Conservation (phyloP, 1,140 invertebrate species). For the Colletes latitarsis region DNA sequence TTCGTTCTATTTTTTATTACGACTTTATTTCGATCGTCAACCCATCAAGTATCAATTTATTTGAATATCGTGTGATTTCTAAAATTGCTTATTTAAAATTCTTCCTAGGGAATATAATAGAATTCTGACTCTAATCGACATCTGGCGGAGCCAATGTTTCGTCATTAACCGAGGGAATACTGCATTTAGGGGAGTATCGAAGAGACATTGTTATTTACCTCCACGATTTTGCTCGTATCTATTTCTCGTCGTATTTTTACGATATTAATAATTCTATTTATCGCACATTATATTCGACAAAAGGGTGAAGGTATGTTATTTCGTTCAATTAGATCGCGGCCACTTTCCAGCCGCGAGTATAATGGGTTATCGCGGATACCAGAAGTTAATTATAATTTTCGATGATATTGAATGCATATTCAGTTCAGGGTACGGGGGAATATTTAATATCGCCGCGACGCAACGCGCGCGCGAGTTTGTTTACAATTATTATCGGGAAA, state of each 20-base stretch:
- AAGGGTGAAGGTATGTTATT: not conserved
- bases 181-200: too few relatives aligned
- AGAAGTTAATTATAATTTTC: conserved; percentile 43
- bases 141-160: too few relatives aligned
- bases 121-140: too few relatives aligned
- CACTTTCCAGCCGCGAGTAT: conserved; percentile 4
- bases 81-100: too few relatives aligned
- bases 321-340: not conserved
- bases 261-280: not conserved
- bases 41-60: too few relatives aligned
- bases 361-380: conserved; percentile 23
- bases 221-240: too few relatives aligned
- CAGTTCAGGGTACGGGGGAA: not conserved
- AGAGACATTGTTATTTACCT: too few relatives aligned
- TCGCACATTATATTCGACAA: not conserved
- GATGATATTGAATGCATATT: conserved; percentile 14
- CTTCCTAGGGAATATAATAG: too few relatives aligned
- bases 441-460: conserved; percentile 32
- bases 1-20: too few relatives aligned
- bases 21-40: too few relatives aligned
- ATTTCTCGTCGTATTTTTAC: not conserved
- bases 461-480: conserved; percentile 21
- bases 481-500: conserved; percentile 59
- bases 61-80: too few relatives aligned
- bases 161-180: too few relatives aligned